A percentile compares a stretch with the other conserved stretches of the same genome.
phyloP scores from a whole-genome alignment of 2,113 vertebrate genomes.

The Hippocampus guttulatus region DNA sequence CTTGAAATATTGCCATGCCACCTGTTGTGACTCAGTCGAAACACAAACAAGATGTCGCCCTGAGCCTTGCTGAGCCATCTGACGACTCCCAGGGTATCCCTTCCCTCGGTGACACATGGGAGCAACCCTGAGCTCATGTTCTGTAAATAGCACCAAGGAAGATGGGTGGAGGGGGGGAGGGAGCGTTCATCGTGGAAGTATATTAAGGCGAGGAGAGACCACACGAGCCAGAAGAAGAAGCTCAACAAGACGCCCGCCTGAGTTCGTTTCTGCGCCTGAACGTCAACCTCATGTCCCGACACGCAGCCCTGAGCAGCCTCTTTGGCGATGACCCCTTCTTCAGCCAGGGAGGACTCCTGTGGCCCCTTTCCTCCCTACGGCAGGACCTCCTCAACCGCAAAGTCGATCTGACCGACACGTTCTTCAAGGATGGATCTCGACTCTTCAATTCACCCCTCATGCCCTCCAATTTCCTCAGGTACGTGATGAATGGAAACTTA shows the following conservation, averaged over 20 bases:
- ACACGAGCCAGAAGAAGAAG: not conserved
- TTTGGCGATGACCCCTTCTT: constrained; percentile 69
- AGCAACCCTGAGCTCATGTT: constrained; percentile 56
- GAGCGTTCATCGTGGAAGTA: constrained; percentile 21
- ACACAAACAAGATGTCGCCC: constrained; percentile 26
- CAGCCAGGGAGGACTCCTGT: constrained; percentile 49
- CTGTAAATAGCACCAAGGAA: constrained; percentile 45
- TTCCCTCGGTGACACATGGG: constrained; percentile 24
- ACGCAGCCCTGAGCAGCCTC: constrained; percentile 42
- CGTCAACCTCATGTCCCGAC: constrained; percentile 55
- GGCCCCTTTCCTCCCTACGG: constrained; percentile 60
- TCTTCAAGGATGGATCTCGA: constrained; percentile 50
- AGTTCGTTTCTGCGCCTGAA: not conserved
- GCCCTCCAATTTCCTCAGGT: constrained; percentile 42
- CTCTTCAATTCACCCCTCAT: constrained; percentile 39
- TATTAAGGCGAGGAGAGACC: constrained; percentile 31
- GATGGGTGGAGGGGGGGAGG: not conserved
- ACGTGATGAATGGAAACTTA: not conserved
- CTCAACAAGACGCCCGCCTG: not conserved
- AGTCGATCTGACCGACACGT: constrained; percentile 49
- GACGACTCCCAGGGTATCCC: constrained; percentile 50
- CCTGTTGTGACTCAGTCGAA: not conserved
- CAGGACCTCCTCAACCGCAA: constrained; percentile 62
- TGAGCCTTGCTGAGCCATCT: constrained; percentile 41
- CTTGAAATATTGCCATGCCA: not conserved